A percentile compares a stretch with the other conserved stretches of the same genome.
These are phyloP conservation scores for Patagioenas fasciata DNA, from an alignment of 2,113 vertebrate genomes.

Conservation along the genomic window DNA sequence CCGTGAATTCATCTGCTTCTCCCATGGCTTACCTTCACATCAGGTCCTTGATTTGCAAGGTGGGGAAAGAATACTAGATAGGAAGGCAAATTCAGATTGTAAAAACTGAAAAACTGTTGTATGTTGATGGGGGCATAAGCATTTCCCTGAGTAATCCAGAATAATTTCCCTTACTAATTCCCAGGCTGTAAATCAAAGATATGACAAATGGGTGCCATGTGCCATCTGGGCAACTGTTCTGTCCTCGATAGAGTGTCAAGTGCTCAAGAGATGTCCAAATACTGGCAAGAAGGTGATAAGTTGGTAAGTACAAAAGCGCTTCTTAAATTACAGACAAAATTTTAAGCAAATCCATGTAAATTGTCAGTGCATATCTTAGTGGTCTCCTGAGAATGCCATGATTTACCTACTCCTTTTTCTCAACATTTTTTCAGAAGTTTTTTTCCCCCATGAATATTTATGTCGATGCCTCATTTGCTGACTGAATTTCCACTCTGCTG, in stretches of 20 bases:
- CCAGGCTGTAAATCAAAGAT: not conserved
- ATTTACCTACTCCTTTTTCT: conserved; percentile 61
- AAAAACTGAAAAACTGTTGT: not conserved
- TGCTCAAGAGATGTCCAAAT: not conserved
- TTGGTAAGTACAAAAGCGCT: not conserved
- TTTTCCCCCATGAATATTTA: conserved; percentile 76
- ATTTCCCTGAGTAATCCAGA: not conserved
- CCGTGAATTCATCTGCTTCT: not conserved
- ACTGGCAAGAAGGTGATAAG: not conserved
- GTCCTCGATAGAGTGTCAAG: not conserved
- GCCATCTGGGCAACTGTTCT: not conserved
- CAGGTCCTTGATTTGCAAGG: not conserved
- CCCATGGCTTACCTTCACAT: not conserved
- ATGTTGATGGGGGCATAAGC: not conserved
- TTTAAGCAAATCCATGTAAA: conserved; percentile 55
- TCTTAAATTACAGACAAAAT: conserved; percentile 30
- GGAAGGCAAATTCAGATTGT: not conserved
- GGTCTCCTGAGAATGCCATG: conserved; percentile 4
- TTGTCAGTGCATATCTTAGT: conserved; percentile 38
- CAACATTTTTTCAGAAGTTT: conserved; percentile 63
- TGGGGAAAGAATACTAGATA: not conserved
- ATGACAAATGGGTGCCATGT: not conserved
- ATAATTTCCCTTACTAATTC: not conserved
- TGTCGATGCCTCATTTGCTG: conserved; percentile 68
- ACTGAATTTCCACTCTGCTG: conserved; percentile 73